phyloP scores from a whole-genome alignment of 2,888 invertebrate genomes.

The Ligdia adustata region DNA sequence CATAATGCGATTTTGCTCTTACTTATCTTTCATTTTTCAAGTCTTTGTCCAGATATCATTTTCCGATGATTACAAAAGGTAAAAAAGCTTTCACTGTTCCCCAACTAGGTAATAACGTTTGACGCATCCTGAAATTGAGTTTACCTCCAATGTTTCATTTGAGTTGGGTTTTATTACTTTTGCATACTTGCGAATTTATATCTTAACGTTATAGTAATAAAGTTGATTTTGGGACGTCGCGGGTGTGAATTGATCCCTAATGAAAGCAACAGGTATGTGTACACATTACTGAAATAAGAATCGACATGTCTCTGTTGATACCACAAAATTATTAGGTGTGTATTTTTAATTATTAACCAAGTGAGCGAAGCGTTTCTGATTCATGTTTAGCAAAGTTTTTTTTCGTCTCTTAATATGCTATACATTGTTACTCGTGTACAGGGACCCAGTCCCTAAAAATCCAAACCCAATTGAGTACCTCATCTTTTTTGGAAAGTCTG shows the following conservation, averaged over 20 bases:
- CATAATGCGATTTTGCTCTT: too few species aligned
- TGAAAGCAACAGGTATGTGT: slow-evolving; percentile 49
- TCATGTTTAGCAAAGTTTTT: too few species aligned
- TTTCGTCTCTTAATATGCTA: too few species aligned
- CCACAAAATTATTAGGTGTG: slow-evolving; percentile 31
- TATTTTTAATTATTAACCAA: too few species aligned
- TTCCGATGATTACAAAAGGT: too few species aligned
- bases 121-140: slow-evolving; percentile 58
- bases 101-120: slow-evolving; percentile 49
- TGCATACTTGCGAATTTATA: slow-evolving; percentile 19
- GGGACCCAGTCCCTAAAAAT: too few species aligned
- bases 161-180: slow-evolving; percentile 36
- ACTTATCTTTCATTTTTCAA: too few species aligned
- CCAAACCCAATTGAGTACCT: too few species aligned
- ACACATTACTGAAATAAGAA: slow-evolving; percentile 40
- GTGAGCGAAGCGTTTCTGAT: too few species aligned
- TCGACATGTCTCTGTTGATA: slow-evolving; percentile 30
- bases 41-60: too few species aligned
- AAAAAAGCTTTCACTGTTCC: slow-evolving; percentile 34
- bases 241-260: slow-evolving; percentile 12
- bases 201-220: slow-evolving; percentile 13
- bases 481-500: too few species aligned
- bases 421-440: too few species aligned
- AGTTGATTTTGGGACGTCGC: slow-evolving; percentile 23
- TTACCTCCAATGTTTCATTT: slow-evolving; percentile 52